phyloP scores from a whole-genome alignment of 2,113 vertebrate genomes.

The human region DNA sequence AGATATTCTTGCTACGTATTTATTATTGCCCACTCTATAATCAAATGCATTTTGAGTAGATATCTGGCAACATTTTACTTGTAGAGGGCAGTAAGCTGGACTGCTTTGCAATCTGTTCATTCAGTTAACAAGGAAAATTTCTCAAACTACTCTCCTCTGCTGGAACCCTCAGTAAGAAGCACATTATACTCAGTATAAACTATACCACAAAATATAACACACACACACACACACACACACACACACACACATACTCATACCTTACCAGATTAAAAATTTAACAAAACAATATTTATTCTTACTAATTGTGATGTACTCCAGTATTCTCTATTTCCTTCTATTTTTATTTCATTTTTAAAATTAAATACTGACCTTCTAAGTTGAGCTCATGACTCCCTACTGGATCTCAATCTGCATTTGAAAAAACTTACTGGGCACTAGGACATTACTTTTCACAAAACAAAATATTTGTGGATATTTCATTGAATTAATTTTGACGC shows the following conservation, averaged over 20 bases:
- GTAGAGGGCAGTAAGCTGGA: neutral
- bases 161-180: neutral
- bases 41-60: neutral
- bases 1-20: neutral
- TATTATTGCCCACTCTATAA: neutral
- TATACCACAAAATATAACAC: neutral
- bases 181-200: neutral
- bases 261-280: neutral
- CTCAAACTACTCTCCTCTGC: neutral
- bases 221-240: neutral
- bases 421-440: neutral
- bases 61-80: neutral
- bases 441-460: neutral
- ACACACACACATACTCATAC: neutral
- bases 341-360: slow-evolving; percentile 17
- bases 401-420: neutral
- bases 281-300: neutral
- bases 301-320: neutral
- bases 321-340: neutral
- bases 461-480: neutral
- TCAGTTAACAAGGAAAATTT: neutral
- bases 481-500: neutral
- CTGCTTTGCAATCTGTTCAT: neutral
- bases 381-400: neutral
- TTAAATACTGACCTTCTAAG: neutral